Base-by-base conservation (phyloP, 1,140 invertebrate genomes). In the Druon quercuslanigerum region DNA sequence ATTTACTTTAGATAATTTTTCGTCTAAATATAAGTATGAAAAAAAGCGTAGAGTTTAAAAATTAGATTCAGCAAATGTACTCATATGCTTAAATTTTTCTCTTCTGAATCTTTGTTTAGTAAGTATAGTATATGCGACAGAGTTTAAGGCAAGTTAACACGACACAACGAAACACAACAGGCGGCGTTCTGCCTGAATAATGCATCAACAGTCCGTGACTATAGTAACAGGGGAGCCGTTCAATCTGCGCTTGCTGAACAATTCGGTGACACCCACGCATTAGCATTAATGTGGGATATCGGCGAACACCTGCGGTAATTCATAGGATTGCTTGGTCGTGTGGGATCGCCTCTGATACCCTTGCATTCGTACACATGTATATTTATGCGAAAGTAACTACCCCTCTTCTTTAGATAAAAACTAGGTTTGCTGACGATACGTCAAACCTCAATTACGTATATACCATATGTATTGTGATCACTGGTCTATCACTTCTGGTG, bases 61-160 rank as follows among this genome's bases (percentile, higher is more conserved):
- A 46, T 46, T 0, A 46, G 0, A 9, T 46, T 46, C 8, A 46
- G 40, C 40, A 46, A 46, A 46, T 46, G 40, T 46, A 46, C 40
- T 9, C 40, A 46, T 46, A 46, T 46, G 40, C 11, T 9, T 9
- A 11, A 0, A 11, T 46, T 46, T 11, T 54, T 9, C 16, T 54
- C 17, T 54, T 17, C n/a, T 54, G 8, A 54, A 79, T 83, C 75
- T 71, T 79, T 72, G 75, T 74, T 79, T 79, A 51, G 75, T 75
- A 78, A 75, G 72, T 33, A 0, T 16, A 7, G 33, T 16, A 17
- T 46, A 46, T 33, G 74, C 73, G 72, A 54, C 52, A 76, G 84
- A 89, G 87, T 90, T 89, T 88, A 87, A 86, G 85, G 82, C 87
- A 86, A 91, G 87, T 91, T 90, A 90, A 90, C 88, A 86, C 85